Percentiles rank a stretch among this genome's conserved stretches.
These are phyloP conservation scores for Danio albolineatus DNA, from an alignment of 2,797 vertebrate species.

Conservation along the genomic window DNA sequence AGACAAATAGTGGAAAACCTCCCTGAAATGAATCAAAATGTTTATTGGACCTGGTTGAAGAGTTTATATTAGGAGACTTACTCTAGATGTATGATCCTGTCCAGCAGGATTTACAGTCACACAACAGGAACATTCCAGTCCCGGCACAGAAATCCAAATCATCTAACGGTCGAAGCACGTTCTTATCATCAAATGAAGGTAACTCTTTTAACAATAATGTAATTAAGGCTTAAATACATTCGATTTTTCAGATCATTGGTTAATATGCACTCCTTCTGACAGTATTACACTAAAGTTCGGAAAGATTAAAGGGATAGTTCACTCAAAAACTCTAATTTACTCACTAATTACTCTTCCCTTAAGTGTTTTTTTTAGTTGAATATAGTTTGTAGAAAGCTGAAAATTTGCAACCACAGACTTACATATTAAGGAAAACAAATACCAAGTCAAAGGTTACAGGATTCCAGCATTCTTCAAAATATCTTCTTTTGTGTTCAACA, in stretches of 20 bases:
- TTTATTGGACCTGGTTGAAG: neutral
- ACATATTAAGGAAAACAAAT: too few species aligned
- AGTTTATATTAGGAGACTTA: conserved; percentile 7
- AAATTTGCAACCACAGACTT: too few species aligned
- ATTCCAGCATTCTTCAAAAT: too few species aligned
- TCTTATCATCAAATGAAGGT: conserved; percentile 5
- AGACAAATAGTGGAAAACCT: conserved; percentile 12
- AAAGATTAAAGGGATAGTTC: neutral
- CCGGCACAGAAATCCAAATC: neutral
- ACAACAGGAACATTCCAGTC: conserved; percentile 20
- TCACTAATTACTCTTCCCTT: too few species aligned
- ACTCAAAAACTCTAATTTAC: too few species aligned
- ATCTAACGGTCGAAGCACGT: neutral
- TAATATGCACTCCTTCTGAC: neutral
- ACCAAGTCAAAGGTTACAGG: too few species aligned
- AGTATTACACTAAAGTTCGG: neutral
- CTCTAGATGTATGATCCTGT: conserved; percentile 22
- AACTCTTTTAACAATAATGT: neutral
- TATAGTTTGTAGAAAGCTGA: too few species aligned
- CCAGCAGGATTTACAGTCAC: conserved; percentile 69
- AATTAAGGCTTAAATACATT: neutral
- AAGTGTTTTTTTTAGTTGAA: too few species aligned
- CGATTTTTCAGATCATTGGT: neutral
- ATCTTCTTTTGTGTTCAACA: too few species aligned
- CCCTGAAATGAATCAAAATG: conserved; percentile 1